These are phyloP conservation scores for Pygmarrhopalites habei DNA, from an alignment of 1,140 invertebrate genomes.

Conservation along the genomic window DNA sequence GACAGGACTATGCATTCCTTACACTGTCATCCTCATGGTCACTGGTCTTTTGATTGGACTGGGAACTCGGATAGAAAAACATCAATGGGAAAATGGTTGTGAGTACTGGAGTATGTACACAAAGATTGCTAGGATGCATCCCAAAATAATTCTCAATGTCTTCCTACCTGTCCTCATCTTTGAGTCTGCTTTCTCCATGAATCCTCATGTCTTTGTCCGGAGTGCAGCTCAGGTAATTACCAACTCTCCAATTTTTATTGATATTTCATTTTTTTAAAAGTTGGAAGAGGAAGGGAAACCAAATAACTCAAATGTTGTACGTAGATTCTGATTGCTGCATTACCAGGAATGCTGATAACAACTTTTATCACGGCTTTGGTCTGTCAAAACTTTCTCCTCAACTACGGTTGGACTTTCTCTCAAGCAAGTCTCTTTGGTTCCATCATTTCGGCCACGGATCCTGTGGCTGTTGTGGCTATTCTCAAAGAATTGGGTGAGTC, in stretches of 20 bases:
- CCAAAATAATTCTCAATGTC: conserved; percentile 45
- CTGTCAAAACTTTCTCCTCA: conserved; percentile 41
- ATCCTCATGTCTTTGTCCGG: conserved; percentile 46
- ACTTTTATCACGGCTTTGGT: conserved; percentile 42
- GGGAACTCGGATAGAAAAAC: conserved; percentile 2
- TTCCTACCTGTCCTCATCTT: conserved; percentile 50
- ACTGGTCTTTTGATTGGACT: conserved; percentile 26
- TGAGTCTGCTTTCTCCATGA: conserved; percentile 48
- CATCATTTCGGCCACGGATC: conserved; percentile 48
- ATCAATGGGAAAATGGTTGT: neutral
- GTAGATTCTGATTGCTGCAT: conserved; percentile 18
- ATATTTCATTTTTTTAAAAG: neutral
- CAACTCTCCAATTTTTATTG: neutral
- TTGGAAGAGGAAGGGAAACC: neutral
- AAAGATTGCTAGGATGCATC: conserved; percentile 41
- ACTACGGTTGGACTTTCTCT: conserved; percentile 39
- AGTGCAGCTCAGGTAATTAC: conserved; percentile 39
- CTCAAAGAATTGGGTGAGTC: conserved; percentile 44
- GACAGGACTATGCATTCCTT: conserved; percentile 18
- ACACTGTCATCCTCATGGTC: conserved; percentile 26
- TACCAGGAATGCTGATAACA: conserved; percentile 38
- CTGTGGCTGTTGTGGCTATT: conserved; percentile 47
- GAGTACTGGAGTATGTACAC: conserved; percentile 33
- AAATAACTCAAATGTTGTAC: neutral
- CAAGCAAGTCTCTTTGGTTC: conserved; percentile 45